phyloP scores from a whole-genome alignment of 1,140 invertebrate genomes.

The Bombyx mandarina region DNA sequence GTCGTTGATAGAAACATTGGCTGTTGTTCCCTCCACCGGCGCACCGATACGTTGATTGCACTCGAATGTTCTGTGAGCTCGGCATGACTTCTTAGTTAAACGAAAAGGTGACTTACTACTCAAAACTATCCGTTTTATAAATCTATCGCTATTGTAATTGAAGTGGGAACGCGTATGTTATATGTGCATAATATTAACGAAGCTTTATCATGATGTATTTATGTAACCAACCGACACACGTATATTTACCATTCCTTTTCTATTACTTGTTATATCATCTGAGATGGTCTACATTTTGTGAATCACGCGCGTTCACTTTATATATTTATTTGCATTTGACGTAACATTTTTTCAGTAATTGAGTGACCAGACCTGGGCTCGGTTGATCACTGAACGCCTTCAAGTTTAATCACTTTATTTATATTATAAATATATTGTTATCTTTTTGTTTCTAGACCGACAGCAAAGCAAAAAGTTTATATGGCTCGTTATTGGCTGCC shows the following conservation, averaged over 20 bases:
- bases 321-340: slow-evolving; percentile 44
- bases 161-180: slow-evolving; percentile 27
- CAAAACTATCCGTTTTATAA: slow-evolving; percentile 69
- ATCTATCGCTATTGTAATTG: slow-evolving; percentile 47
- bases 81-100: slow-evolving; percentile 48
- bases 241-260: slow-evolving; percentile 30
- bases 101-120: slow-evolving; percentile 74
- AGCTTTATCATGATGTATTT: slow-evolving; percentile 46
- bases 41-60: slow-evolving; percentile 33
- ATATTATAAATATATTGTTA: slow-evolving; percentile 45
- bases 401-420: slow-evolving; percentile 18
- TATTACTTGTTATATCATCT: slow-evolving; percentile 26
- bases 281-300: slow-evolving; percentile 22
- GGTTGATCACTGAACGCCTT: no score
- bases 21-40: slow-evolving; percentile 19
- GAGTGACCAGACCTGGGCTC: background rate
- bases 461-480: slow-evolving; percentile 67
- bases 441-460: slow-evolving; percentile 65
- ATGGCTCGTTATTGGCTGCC: slow-evolving; percentile 69
- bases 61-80: slow-evolving; percentile 17
- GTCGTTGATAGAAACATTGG: slow-evolving; percentile 29
- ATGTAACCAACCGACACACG: slow-evolving; percentile 20
- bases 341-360: slow-evolving; percentile 18
- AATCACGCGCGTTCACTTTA: slow-evolving; percentile 47
- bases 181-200: slow-evolving; percentile 47